Evolutionary conservation across 2,888 invertebrate genomes (phyloP).

Genomic region (Nyleta sp.): DNA sequence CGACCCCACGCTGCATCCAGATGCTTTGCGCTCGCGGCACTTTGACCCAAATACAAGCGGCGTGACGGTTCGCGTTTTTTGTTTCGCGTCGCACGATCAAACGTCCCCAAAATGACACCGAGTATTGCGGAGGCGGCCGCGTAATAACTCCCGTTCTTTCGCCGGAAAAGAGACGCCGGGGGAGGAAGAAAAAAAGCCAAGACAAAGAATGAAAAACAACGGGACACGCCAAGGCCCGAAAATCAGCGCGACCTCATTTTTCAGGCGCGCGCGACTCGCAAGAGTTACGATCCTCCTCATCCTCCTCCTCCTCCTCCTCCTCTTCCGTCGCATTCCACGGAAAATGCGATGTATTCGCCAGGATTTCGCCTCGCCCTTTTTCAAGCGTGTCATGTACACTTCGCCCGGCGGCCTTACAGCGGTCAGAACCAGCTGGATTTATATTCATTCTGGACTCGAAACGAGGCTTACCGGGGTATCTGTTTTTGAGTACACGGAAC

Average conservation of each 20-base stretch:
- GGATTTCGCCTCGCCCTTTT: too few relatives aligned
- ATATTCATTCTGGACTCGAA: too few relatives aligned
- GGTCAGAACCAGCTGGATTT: too few relatives aligned
- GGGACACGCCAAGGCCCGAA: background rate
- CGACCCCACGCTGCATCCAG: constrained; percentile 34
- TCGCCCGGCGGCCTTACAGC: too few relatives aligned
- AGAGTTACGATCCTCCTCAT: too few relatives aligned
- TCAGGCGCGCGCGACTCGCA: too few relatives aligned
- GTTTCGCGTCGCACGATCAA: constrained; percentile 49
- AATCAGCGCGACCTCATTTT: constrained; percentile 39
- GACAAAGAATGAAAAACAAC: constrained; percentile 37
- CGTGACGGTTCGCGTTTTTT: constrained; percentile 52
- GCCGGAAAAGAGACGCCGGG: too few relatives aligned
- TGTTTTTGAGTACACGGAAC: too few relatives aligned
- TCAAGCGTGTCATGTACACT: too few relatives aligned
- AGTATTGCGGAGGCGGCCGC: constrained; percentile 4
- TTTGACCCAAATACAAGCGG: constrained; percentile 37
- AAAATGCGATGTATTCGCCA: too few relatives aligned
- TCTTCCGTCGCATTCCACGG: constrained; percentile 16
- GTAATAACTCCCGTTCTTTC: constrained; percentile 39
- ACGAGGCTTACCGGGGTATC: too few relatives aligned
- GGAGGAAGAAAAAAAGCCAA: constrained; percentile 22
- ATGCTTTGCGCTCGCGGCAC: constrained; percentile 51
- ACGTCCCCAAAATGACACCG: constrained; percentile 47
- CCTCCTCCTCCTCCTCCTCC: too few relatives aligned